Evolutionary conservation across 1,140 invertebrate species (phyloP), one percentile per base, ranked within the genome.

Genomic region (Dendrolimus punctatus): DNA sequence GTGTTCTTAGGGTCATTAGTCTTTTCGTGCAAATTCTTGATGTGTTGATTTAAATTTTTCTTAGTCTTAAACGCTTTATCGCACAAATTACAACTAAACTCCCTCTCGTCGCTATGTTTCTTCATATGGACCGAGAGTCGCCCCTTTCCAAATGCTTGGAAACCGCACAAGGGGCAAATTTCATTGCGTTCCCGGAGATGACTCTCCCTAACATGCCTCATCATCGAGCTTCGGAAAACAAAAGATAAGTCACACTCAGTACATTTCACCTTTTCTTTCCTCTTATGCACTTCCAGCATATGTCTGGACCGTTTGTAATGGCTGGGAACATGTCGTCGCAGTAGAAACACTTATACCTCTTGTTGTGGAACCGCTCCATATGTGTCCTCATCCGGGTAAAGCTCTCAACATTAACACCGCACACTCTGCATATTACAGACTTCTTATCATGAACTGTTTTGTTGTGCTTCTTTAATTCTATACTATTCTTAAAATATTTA

Each of bases 51-150:
- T 7, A 95, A 80, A 71, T 93, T 94, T 62, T 94, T 93, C 66
- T 94, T 93, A 0, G 92, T 89, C 3, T 92, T 92, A 64, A 95
- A 95, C 43, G 90, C 89, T 69, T 94, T 94, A 4, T 90, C 90
- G 71, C 94, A 95, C 8, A 92, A 81, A 39, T 93, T 91, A 71
- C 94, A 95, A 23, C 90, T 89, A 66, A 92, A 93, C 72, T 92
- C 91, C 62, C 93, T 93, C 62, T 93, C 90, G 0, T 92, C 92
- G 0, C 91, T 93, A 70, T 95, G 94, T 4, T 91, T 92, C 6
- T 91, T 89, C 60, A 91, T 88, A 64, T 95, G 94, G 4, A 91
- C 87, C 6, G 91, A 87, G 40, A 95, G 72, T 66, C 93, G 91
- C 58, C 93, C 91, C 58, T 93, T 92, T 1, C 91, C 88, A 60